Base-by-base conservation (phyloP, 2,113 vertebrate species). In the Arothron firmamentum region DNA sequence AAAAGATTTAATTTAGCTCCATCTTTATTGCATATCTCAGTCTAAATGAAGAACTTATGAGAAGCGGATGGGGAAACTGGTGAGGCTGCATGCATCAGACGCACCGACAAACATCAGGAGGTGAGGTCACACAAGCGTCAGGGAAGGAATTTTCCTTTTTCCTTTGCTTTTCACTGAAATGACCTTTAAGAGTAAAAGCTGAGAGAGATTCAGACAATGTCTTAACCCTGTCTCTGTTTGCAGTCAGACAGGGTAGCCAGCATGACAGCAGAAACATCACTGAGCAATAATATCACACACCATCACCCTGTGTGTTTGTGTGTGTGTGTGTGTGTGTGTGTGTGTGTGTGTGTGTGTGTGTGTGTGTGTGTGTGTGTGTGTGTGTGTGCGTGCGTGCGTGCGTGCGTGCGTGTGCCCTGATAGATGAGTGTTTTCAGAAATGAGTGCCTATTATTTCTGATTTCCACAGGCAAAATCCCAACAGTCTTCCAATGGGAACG, bases 361-460 rank as follows among this genome's bases (percentile, higher is more conserved):
- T 65, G 52, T 48, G 4, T 58, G 41, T 47, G 45, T 56, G 63
- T 41, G 23, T 38, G 56, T 56, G 59, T 51, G 53, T 31, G 47
- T 54, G 18, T 59, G 60, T 51, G 62, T 67, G n/a, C n/a, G n/a
- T n/a, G n/a, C n/a, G n/a, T n/a, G n/a, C n/a, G n/a, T n/a, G n/a
- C n/a, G n/a, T n/a, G n/a, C n/a, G n/a, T 51, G 56, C 18, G 63
- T 50, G 49, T 48, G 14, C 13, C 17, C 25, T 78, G 64, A 80
- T 61, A 60, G 74, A 81, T 78, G 74, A 79, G 59, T 67, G 66
- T 81, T 75, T 83, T 78, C 64, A 28, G 54, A 83, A 73, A 87
- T 79, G 75, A 58, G 66, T 78, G 47, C 63, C 80, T 76, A 79
- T 85, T 82, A 85, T 82, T 75, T 70, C 62, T 76, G 78, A 53